phyloP scores from a whole-genome alignment of 2,888 invertebrate species.

The Athetis lepigone region DNA sequence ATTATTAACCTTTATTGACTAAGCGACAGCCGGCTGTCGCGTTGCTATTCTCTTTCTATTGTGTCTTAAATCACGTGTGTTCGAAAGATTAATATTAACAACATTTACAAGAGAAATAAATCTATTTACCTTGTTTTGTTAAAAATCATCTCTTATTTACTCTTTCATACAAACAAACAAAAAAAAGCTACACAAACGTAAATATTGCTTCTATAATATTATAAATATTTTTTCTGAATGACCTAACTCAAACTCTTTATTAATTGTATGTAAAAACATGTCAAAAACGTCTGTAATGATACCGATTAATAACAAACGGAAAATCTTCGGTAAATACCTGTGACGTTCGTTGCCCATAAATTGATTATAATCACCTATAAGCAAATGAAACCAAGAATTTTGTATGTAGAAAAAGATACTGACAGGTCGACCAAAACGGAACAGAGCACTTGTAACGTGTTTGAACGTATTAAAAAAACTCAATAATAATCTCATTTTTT shows the following conservation, averaged over 20 bases:
- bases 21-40: too few relatives aligned
- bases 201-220: too few relatives aligned
- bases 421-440: slow-evolving; percentile 15
- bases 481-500: slow-evolving; percentile 16
- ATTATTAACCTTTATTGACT: too few relatives aligned
- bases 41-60: too few relatives aligned
- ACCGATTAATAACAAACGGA: neutral
- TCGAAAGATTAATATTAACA: too few relatives aligned
- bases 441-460: neutral
- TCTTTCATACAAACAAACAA: slow-evolving; percentile 14
- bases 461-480: neutral
- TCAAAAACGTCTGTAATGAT: neutral
- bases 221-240: neutral
- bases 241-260: too few relatives aligned
- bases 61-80: too few relatives aligned
- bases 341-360: slow-evolving; percentile 15
- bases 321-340: slow-evolving; percentile 3
- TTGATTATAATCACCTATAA: slow-evolving; percentile 26
- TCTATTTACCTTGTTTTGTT: slow-evolving; percentile 41
- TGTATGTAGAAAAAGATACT: slow-evolving; percentile 12
- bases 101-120: slow-evolving; percentile 28
- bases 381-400: slow-evolving; percentile 21
- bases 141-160: slow-evolving; percentile 15
- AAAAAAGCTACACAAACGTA: too few relatives aligned
- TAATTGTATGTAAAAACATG: neutral